These are phyloP conservation scores for Parotocinclus haroldoi DNA, from an alignment of 2,797 vertebrate genomes.

Conservation along the genomic window DNA sequence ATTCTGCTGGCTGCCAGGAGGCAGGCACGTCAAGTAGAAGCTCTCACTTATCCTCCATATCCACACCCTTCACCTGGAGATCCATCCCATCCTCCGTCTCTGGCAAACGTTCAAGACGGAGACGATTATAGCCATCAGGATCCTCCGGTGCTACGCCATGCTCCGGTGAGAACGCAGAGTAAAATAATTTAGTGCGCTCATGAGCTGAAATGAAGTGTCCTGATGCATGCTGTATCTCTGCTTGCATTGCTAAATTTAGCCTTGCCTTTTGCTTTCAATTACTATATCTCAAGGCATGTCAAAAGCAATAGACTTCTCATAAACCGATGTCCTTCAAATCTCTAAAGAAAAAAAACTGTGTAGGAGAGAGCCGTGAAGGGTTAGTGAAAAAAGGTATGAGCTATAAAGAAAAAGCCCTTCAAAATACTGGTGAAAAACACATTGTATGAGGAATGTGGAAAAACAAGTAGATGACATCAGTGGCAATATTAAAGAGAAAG, in stretches of 20 bases:
- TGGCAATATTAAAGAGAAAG: not conserved
- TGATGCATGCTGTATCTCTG: not conserved
- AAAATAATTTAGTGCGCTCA: no score
- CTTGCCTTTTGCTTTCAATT: conserved; percentile 11
- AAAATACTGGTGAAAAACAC: not conserved
- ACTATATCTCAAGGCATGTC: not conserved
- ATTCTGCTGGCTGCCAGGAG: conserved; percentile 87
- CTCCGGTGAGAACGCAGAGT: conserved; percentile 61
- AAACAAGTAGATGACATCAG: not conserved
- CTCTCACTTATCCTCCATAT: conserved; percentile 73
- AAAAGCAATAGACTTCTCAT: not conserved
- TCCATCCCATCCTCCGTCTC: conserved; percentile 66
- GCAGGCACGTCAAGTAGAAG: conserved; percentile 89
- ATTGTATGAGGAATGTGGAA: not conserved
- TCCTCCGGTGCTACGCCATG: conserved; percentile 57
- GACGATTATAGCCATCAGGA: conserved; percentile 71
- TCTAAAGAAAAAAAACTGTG: conserved; percentile 9
- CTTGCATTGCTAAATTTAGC: conserved; percentile 4
- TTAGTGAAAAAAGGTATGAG: not conserved
- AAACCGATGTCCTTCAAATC: conserved; percentile 14
- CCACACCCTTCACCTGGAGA: conserved; percentile 69
- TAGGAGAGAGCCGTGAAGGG: conserved; percentile 12
- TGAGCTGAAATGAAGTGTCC: not conserved
- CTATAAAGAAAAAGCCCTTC: not conserved
- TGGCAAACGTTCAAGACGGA: conserved; percentile 57